Base-by-base conservation (phyloP, 2,797 vertebrate genomes). In the Sparidentex hasta region DNA sequence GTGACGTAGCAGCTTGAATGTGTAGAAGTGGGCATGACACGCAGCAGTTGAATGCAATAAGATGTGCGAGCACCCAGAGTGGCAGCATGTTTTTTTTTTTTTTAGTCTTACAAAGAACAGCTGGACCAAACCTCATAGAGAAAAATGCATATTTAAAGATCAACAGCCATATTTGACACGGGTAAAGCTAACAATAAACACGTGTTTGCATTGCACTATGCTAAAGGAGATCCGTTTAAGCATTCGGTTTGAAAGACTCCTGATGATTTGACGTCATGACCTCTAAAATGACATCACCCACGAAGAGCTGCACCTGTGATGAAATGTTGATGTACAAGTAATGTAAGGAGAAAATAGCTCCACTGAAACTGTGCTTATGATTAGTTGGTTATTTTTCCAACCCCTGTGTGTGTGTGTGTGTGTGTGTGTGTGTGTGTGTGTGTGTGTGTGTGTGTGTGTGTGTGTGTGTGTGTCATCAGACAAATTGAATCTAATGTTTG, bases 401-500 rank as follows among this genome's bases (percentile, higher is more conserved):
- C 52, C 72, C 54, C 21, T 50, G 41, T 54, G 61, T 46, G 27
- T 48, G 59, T 51, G 50, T 52, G 9, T 52, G 50, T 52, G 21
- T 52, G 20, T 23, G 50, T 51, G 18, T 51, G 9, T 51, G 20
- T 51, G 18, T 50, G 48, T 51, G 41, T 52, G 61, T 48, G 27
- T 52, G 56, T 29, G 58, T 48, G 63, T 48, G 43, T 54, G 64
- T 44, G 27, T 50, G 59, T 38, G 65, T 48, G 59, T 48, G 33
- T 50, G 59, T 44, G 33, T 50, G 59, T 38, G 62, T 44, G 59
- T 79, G 78, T 76, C 85, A 86, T 83, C 59, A 81, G 69, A 76
- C 51, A 76, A 48, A 81, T 44, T 29, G 57, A 13, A 3, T 6
- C 65, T 74, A 83, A 85, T 84, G 83, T 78, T 78, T 87, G 50